A percentile compares a stretch with the other conserved stretches of the same genome.
These are phyloP conservation scores for Hirundo rustica DNA, from an alignment of 2,797 vertebrate genomes.

Conservation along the genomic window DNA sequence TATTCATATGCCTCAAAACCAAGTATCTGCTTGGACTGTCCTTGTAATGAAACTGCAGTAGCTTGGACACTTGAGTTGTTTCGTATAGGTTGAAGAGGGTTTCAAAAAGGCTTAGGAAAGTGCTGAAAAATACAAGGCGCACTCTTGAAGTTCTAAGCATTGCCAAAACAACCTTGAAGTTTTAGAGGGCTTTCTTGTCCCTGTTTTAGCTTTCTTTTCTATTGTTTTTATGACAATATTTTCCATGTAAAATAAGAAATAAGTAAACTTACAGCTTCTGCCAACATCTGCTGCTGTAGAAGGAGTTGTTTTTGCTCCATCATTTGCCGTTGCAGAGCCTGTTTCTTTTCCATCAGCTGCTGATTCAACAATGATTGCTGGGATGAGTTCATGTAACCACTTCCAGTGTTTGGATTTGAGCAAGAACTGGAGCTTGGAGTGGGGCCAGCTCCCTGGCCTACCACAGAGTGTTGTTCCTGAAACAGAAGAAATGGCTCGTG, in stretches of 20 bases:
- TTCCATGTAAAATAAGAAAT: not conserved
- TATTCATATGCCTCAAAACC: not conserved
- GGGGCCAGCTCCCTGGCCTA: constrained; percentile 74
- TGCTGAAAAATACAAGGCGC: not conserved
- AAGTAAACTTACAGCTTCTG: constrained; percentile 80
- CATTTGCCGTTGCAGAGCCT: constrained; percentile 83
- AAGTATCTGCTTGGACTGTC: not conserved
- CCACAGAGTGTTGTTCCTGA: constrained; percentile 80
- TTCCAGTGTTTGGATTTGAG: constrained; percentile 83
- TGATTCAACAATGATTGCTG: constrained; percentile 82
- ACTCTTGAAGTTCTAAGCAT: not conserved
- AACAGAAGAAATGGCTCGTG: constrained; percentile 56
- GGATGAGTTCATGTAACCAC: constrained; percentile 81
- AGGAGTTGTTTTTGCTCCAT: constrained; percentile 80
- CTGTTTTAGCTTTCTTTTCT: constrained; percentile 18
- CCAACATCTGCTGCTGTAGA: constrained; percentile 84
- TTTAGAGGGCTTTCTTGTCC: not conserved
- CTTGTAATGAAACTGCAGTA: not conserved
- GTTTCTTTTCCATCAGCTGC: constrained; percentile 82
- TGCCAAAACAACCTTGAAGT: not conserved
- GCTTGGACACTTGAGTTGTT: not conserved
- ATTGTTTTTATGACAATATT: not conserved
- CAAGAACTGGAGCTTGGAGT: constrained; percentile 75
- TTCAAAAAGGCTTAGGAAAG: not conserved
- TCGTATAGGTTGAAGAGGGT: not conserved